These are phyloP conservation scores for Cherax quadricarinatus DNA, from an alignment of 1,140 invertebrate genomes.

Conservation along the genomic window DNA sequence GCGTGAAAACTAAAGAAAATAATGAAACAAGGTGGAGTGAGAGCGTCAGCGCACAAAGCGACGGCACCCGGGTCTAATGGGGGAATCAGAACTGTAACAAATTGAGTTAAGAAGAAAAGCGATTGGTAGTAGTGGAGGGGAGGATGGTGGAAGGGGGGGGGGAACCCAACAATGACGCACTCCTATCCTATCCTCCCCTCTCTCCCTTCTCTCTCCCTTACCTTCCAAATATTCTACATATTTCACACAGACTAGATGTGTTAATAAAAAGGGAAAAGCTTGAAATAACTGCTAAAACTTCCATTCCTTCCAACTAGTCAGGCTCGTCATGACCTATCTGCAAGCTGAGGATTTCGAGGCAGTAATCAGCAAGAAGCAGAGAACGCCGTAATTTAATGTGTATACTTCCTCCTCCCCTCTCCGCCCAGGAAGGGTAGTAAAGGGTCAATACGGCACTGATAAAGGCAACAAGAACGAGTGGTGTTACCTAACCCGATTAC, in stretches of 20 bases:
- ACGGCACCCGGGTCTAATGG: neutral
- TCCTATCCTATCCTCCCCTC: no score
- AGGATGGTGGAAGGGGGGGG: no score
- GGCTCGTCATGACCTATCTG: neutral
- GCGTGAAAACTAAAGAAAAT: neutral
- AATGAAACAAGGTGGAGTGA: neutral
- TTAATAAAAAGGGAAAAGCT: no score
- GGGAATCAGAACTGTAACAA: conserved; percentile 51
- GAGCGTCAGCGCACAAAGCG: neutral
- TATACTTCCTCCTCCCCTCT: neutral
- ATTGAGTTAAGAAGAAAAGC: conserved; percentile 51
- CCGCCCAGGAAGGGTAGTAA: neutral
- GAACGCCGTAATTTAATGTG: neutral
- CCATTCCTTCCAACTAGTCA: neutral
- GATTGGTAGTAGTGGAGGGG: neutral
- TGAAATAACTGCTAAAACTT: no score
- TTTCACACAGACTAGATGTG: no score
- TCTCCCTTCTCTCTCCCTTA: no score
- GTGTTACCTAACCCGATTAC: conserved; percentile 13
- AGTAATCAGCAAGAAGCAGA: neutral
- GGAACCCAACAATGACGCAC: no score
- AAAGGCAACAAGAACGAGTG: conserved; percentile 12
- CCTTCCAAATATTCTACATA: no score
- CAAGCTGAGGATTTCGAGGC: neutral
- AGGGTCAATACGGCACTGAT: conserved; percentile 28